A percentile compares a stretch with the other conserved stretches of the same genome.
Evolutionary conservation across 2,888 invertebrate species (phyloP).

Genomic region (Cheilosia grossa): DNA sequence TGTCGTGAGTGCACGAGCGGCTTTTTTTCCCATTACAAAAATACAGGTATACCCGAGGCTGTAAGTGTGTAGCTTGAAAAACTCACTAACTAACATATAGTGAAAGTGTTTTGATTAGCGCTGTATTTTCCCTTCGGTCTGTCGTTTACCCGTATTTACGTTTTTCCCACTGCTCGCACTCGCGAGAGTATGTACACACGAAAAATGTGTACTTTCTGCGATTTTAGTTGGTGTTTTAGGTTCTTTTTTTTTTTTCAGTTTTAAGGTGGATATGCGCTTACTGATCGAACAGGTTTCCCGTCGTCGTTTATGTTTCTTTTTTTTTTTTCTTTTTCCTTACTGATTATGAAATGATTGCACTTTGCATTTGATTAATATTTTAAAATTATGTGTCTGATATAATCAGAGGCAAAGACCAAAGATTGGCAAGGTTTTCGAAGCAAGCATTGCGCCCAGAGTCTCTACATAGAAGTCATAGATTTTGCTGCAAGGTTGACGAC

Average conservation of each 20-base stretch:
- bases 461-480: too few species aligned
- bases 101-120: slow-evolving; percentile 34
- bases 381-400: neutral
- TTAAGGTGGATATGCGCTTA: neutral
- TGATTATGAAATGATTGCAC: neutral
- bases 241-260: neutral
- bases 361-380: neutral
- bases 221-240: neutral
- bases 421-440: too few species aligned
- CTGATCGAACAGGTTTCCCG: neutral
- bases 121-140: slow-evolving; percentile 13
- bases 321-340: neutral
- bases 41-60: slow-evolving; percentile 1
- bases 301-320: neutral
- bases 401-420: neutral
- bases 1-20: neutral
- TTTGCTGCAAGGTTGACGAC: too few species aligned
- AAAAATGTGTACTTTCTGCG: neutral
- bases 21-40: slow-evolving; percentile 3
- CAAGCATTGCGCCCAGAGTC: too few species aligned
- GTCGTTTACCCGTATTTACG: slow-evolving; percentile 6
- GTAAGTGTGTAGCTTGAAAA: slow-evolving; percentile 14
- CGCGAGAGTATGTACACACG: neutral
- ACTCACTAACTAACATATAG: slow-evolving; percentile 21
- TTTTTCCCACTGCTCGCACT: neutral